Conservation (phyloP, 2,797 vertebrate genomes). For the Siniperca obscura region DNA sequence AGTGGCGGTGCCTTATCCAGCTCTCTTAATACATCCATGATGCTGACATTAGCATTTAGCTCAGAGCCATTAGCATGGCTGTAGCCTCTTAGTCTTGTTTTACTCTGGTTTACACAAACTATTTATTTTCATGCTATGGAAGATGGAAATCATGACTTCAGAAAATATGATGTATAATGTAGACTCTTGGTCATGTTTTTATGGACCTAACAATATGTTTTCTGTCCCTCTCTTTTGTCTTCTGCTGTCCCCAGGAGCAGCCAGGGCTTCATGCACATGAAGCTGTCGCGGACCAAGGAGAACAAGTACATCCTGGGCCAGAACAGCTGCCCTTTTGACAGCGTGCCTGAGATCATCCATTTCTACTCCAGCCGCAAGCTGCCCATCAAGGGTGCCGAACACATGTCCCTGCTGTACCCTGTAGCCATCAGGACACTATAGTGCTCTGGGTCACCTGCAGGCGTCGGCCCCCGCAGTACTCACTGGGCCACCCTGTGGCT, state of each 20-base stretch:
- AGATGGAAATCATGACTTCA: background rate
- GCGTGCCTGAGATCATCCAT: conserved; percentile 96
- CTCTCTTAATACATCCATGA: background rate
- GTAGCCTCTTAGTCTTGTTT: background rate
- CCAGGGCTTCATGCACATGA: conserved; percentile 99
- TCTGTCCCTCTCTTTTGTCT: conserved; percentile 24
- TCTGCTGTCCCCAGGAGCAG: conserved; percentile 89
- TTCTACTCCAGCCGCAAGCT: conserved; percentile 98
- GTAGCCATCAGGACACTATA: conserved; percentile 97
- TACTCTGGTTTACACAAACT: background rate
- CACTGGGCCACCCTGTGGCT: conserved; percentile 44
- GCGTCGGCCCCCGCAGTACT: conserved; percentile 43
- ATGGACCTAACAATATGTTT: conserved; percentile 18
- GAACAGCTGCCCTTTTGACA: conserved; percentile 97
- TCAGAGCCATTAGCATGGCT: background rate
- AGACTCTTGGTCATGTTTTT: background rate
- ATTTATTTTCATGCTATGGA: background rate
- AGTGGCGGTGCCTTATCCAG: background rate
- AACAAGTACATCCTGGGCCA: conserved; percentile 97
- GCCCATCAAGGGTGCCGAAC: conserved; percentile 98
- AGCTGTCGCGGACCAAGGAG: conserved; percentile 96
- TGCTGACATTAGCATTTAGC: background rate
- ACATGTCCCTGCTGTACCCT: conserved; percentile 98
- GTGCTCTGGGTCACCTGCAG: conserved; percentile 65
- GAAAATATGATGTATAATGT: background rate